Base-by-base conservation (phyloP, 2,113 vertebrate species). In the Climacteris rufus region DNA sequence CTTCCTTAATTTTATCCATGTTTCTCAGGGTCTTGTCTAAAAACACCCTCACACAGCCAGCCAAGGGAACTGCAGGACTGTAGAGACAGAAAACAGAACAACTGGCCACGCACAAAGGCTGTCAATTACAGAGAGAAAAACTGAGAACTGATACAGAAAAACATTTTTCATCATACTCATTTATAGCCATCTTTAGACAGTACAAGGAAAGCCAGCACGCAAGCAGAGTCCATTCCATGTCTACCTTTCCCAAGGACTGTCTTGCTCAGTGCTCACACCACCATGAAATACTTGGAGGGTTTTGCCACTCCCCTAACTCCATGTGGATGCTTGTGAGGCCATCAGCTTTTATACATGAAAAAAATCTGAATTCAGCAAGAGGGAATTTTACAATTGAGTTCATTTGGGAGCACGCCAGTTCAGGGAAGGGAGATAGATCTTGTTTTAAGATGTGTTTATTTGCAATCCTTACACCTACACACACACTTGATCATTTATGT, bases 391-490 rank as follows among this genome's bases (percentile, higher is more conserved):
- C 72, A 85, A 44, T n/a, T 63, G 45, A 56, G 83, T 50, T 75
- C 64, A 35, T 70, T 39, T 90, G 85, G 72, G 52, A 88, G 37
- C 0, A 1, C 22, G 88, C 85, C 92, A 80, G 47, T 10, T 56
- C 61, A 87, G 88, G 52, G 64, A 74, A 93, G 56, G 85, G 87
- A 93, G 82, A 88, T 4, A 52, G 88, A 90, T 60, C 76, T 92
- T 66, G n/a, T 78, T 94, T 97, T 91, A 93, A 95, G 80, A 93
- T 45, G 88, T 93, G 90, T 94, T 96, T 95, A 91, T 95, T 92
- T 94, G 82, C 79, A 53, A 40, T 53, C 74, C 83, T 92, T 76
- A 76, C 88, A 88, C 79, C 88, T 91, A 83, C 52, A 47, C 71
- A 40, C 59, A 70, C 23, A 83, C 4, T 81, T 11, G 5, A 19